Conservation (phyloP, 2,888 invertebrate genomes). For the Meliscaeva auricollis region DNA sequence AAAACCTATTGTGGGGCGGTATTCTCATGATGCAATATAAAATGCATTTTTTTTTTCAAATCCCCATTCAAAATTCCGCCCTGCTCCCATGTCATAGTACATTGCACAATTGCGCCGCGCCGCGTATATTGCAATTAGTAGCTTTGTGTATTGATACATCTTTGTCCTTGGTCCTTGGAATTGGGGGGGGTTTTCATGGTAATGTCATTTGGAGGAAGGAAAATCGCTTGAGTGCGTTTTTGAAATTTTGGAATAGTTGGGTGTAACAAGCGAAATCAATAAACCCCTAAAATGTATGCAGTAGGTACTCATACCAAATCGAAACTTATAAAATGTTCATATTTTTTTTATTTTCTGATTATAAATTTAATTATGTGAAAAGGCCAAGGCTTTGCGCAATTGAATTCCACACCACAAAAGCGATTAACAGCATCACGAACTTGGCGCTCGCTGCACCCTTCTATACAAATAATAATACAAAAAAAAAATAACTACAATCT, state of each 20-base stretch:
- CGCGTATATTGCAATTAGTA: constrained; percentile 43
- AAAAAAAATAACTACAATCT: background rate
- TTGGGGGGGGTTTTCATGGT: background rate
- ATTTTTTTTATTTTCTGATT: constrained; percentile 7
- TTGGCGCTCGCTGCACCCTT: constrained; percentile 12
- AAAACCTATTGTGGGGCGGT: background rate
- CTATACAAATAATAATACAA: background rate
- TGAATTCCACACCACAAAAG: constrained; percentile 39
- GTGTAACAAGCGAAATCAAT: background rate
- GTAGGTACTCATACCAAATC: background rate
- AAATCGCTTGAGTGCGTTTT: constrained; percentile 27
- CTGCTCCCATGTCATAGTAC: constrained; percentile 13
- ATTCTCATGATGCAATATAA: constrained; percentile 6
- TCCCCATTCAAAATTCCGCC: constrained; percentile 16
- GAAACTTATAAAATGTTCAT: constrained; percentile 5
- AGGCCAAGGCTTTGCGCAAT: constrained; percentile 66
- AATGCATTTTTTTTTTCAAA: constrained; percentile 8
- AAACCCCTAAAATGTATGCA: background rate
- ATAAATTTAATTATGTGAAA: constrained; percentile 26
- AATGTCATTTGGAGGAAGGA: background rate
- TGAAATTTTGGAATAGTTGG: background rate
- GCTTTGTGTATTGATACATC: constrained; percentile 22
- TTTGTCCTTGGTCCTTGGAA: background rate
- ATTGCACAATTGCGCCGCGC: background rate
- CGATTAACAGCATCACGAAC: constrained; percentile 56